These are phyloP conservation scores for Tribolium castaneum DNA, from an alignment of 1,140 invertebrate species.

Conservation along the genomic window DNA sequence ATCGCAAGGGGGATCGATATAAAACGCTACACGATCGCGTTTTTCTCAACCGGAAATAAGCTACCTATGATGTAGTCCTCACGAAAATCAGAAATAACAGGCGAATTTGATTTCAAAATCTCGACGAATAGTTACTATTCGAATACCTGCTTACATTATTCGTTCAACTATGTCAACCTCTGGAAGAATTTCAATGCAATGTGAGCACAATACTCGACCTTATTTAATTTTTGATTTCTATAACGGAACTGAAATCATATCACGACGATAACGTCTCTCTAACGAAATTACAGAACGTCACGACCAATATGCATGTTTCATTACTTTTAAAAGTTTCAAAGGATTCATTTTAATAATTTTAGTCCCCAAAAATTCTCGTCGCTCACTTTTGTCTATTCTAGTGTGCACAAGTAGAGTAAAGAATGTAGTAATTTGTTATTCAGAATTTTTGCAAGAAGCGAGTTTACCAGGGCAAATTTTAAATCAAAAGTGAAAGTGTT, in stretches of 20 bases:
- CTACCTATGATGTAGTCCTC: neutral
- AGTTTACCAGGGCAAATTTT: too few relatives aligned
- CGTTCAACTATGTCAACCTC: neutral
- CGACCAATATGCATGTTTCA: neutral
- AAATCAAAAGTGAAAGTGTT: too few relatives aligned
- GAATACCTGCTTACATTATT: conserved; percentile 17
- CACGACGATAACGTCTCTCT: neutral
- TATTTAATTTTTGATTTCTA: conserved; percentile 21
- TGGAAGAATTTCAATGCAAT: conserved; percentile 15
- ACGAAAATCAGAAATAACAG: neutral
- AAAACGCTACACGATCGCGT: neutral
- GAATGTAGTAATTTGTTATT: too few relatives aligned
- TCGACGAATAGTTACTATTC: neutral
- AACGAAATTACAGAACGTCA: neutral
- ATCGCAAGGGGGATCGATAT: neutral
- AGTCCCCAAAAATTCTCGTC: too few relatives aligned
- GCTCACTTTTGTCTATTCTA: too few relatives aligned
- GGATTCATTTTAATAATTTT: too few relatives aligned
- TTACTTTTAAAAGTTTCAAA: too few relatives aligned
- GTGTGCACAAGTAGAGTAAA: too few relatives aligned
- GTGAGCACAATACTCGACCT: conserved; percentile 1
- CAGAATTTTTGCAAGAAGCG: too few relatives aligned
- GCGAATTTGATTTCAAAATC: conserved; percentile 6
- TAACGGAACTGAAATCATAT: conserved; percentile 13
- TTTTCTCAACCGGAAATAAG: conserved; percentile 2